Percentiles rank a stretch among this genome's conserved stretches.
Evolutionary conservation across 2,113 vertebrate species (phyloP).

Genomic region (Oryzias celebensis): DNA sequence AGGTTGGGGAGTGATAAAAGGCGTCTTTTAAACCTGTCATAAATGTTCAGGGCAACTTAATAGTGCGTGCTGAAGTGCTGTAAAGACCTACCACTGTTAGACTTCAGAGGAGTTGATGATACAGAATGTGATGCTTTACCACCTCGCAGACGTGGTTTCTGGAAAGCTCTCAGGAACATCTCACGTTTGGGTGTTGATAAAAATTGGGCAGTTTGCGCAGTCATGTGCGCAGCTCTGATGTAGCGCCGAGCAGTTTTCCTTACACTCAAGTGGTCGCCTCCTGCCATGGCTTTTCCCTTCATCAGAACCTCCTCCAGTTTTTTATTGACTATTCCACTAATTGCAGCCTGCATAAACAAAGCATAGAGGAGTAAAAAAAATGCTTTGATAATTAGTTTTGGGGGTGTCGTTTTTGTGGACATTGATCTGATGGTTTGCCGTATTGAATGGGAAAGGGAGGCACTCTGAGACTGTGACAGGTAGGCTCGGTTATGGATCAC

Average conservation of each 20-base stretch:
- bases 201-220: constrained; percentile 15
- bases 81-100: constrained; percentile 67
- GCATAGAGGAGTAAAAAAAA: constrained; percentile 65
- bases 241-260: constrained; percentile 18
- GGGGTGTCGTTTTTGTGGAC: constrained; percentile 50
- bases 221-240: constrained; percentile 12
- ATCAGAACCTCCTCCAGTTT: constrained; percentile 73
- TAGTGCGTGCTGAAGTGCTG: constrained; percentile 72
- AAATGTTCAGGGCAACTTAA: constrained; percentile 82
- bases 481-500: constrained; percentile 73
- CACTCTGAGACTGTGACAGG: constrained; percentile 64
- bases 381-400: constrained; percentile 78
- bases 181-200: constrained; percentile 5
- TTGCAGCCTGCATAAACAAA: constrained; percentile 82
- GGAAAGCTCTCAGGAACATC: constrained; percentile 55
- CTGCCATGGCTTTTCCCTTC: constrained; percentile 47
- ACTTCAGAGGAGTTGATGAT: constrained; percentile 60
- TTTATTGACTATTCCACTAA: constrained; percentile 86
- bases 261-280: constrained; percentile 38
- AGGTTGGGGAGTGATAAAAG: constrained; percentile 72
- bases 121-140: constrained; percentile 31
- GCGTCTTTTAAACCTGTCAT: constrained; percentile 71
- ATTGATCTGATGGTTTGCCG: constrained; percentile 75
- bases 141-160: constrained; percentile 35
- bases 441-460: constrained; percentile 57